These are phyloP conservation scores for Nasonovia ribisnigri DNA, from an alignment of 2,888 invertebrate genomes.

Conservation along the genomic window DNA sequence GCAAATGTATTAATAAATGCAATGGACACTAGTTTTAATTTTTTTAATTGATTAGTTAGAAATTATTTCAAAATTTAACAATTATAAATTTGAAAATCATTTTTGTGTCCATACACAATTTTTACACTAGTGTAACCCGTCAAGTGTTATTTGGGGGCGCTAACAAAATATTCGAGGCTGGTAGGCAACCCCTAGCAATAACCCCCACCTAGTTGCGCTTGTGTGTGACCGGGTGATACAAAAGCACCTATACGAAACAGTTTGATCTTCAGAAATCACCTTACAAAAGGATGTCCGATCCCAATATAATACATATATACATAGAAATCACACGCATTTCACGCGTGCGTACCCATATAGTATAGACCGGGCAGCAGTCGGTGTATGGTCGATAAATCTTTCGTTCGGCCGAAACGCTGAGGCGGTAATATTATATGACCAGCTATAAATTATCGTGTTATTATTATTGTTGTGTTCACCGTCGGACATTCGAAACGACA, in stretches of 20 bases:
- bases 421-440: not conserved
- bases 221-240: not conserved
- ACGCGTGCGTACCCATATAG: not conserved
- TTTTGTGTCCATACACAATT: not conserved
- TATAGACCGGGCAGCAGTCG: not conserved
- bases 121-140: not conserved
- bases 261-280: not conserved
- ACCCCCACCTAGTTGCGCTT: not conserved
- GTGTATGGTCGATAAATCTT: slow-evolving; percentile 35
- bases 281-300: not conserved
- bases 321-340: not conserved
- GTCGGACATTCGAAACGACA: slow-evolving; percentile 18
- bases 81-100: not conserved
- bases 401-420: not conserved
- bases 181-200: not conserved
- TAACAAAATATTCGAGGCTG: not conserved
- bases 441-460: not conserved
- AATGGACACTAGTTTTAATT: no score
- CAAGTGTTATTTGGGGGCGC: no score
- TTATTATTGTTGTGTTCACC: not conserved
- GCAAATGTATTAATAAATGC: not conserved
- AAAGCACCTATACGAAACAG: not conserved
- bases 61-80: not conserved
- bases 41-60: not conserved
- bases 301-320: not conserved